Conservation (phyloP, 1,140 invertebrate genomes). For the Mamestra configurata region DNA sequence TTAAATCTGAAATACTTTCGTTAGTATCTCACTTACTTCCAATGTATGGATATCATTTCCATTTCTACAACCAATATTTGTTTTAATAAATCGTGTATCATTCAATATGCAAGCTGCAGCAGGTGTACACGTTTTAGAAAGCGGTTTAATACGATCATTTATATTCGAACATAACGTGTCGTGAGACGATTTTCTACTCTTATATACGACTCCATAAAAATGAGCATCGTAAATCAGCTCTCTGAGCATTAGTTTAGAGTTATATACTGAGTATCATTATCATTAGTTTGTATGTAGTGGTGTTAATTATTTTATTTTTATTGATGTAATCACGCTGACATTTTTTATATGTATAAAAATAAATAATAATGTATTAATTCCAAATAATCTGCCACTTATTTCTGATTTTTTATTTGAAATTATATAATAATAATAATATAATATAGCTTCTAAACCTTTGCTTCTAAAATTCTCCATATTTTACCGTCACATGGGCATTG, state of each 20-base stretch:
- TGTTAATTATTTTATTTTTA: too few relatives aligned
- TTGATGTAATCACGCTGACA: too few relatives aligned
- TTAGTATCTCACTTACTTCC: background rate
- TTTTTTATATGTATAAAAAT: too few relatives aligned
- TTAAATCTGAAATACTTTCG: background rate
- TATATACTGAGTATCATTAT: constrained; percentile 21
- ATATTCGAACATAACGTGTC: constrained; percentile 54
- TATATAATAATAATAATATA: too few relatives aligned
- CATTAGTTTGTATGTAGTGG: constrained; percentile 27
- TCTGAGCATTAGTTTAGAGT: constrained; percentile 14
- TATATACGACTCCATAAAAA: constrained; percentile 25
- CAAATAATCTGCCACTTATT: too few relatives aligned
- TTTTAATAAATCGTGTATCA: background rate
- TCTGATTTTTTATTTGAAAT: too few relatives aligned
- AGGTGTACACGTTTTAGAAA: constrained; percentile 53
- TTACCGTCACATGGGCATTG: too few relatives aligned
- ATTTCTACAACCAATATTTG: constrained; percentile 17
- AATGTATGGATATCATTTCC: background rate
- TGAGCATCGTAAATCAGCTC: constrained; percentile 46
- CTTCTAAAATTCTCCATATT: too few relatives aligned
- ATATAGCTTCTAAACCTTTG: too few relatives aligned
- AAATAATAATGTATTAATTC: too few relatives aligned
- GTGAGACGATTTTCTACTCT: constrained; percentile 40
- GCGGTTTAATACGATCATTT: constrained; percentile 53
- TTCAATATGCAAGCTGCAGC: background rate